Conservation (phyloP, 2,113 vertebrate species). For the Podiceps cristatus region DNA sequence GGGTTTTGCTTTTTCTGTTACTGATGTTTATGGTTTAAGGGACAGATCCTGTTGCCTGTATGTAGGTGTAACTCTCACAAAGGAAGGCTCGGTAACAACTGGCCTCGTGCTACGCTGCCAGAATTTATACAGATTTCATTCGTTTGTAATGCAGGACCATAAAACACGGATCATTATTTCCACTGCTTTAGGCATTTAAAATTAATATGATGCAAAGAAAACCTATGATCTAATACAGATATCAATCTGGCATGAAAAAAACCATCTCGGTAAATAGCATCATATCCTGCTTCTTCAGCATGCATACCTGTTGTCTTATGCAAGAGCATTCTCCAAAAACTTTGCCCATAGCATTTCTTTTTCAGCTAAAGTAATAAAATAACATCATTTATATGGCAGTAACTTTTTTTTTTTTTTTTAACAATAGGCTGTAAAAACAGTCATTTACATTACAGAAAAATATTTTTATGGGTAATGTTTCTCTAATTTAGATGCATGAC, state of each 20-base stretch:
- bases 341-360: conserved; percentile 25
- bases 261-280: background rate
- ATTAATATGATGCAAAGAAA: background rate
- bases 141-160: background rate
- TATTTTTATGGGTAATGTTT: conserved; percentile 58
- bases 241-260: conserved; percentile 6
- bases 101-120: rapidly evolving
- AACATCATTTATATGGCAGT: background rate
- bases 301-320: background rate
- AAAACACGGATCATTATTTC: background rate
- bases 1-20: background rate
- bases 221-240: background rate
- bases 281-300: conserved; percentile 19
- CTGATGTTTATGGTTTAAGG: rapidly evolving
- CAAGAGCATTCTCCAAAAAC: background rate
- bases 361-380: conserved; percentile 8
- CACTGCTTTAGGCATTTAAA: background rate
- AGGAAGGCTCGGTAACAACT: background rate
- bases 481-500: conserved; percentile 46
- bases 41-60: rapidly evolving
- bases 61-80: background rate
- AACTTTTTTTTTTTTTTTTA: background rate
- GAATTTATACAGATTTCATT: background rate
- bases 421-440: background rate
- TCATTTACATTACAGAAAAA: conserved; percentile 23